A percentile compares a stretch with the other conserved stretches of the same genome.
These are phyloP conservation scores for Mycogona germanica DNA, from an alignment of 2,888 invertebrate genomes.

Conservation along the genomic window DNA sequence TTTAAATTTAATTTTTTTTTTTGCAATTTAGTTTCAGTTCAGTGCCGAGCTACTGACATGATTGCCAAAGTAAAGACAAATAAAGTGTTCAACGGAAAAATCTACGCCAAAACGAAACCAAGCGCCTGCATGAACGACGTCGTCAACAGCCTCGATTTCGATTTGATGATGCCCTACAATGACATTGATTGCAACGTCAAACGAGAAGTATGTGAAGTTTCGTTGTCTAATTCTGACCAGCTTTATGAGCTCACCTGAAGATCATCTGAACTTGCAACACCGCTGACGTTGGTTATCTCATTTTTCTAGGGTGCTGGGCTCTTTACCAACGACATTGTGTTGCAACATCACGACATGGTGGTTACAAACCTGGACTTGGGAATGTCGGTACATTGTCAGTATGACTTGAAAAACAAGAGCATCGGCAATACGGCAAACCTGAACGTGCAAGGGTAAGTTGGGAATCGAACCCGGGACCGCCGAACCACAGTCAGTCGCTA, in stretches of 20 bases:
- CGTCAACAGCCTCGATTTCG: slow-evolving; percentile 75
- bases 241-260: not conserved
- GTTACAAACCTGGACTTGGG: slow-evolving; percentile 90
- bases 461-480: too few relatives aligned
- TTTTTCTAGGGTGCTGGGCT: slow-evolving; percentile 51
- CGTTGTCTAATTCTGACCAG: not conserved
- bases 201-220: slow-evolving; percentile 44
- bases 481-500: too few relatives aligned
- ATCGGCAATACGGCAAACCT: slow-evolving; percentile 71
- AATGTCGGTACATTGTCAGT: slow-evolving; percentile 83
- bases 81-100: slow-evolving; percentile 84
- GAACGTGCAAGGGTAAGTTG: slow-evolving; percentile 59
- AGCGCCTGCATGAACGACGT: slow-evolving; percentile 86
- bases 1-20: not conserved
- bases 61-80: slow-evolving; percentile 82
- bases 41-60: slow-evolving; percentile 81
- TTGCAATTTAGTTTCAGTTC: slow-evolving; percentile 41
- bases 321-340: slow-evolving; percentile 80
- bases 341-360: slow-evolving; percentile 87
- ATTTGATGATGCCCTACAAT: slow-evolving; percentile 81
- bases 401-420: slow-evolving; percentile 86
- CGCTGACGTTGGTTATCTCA: not conserved
- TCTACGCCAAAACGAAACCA: slow-evolving; percentile 88
- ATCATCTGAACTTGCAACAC: not conserved
- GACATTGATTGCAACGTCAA: slow-evolving; percentile 86